Base-by-base conservation (phyloP, 2,113 vertebrate genomes). In the Centropus unirufus region DNA sequence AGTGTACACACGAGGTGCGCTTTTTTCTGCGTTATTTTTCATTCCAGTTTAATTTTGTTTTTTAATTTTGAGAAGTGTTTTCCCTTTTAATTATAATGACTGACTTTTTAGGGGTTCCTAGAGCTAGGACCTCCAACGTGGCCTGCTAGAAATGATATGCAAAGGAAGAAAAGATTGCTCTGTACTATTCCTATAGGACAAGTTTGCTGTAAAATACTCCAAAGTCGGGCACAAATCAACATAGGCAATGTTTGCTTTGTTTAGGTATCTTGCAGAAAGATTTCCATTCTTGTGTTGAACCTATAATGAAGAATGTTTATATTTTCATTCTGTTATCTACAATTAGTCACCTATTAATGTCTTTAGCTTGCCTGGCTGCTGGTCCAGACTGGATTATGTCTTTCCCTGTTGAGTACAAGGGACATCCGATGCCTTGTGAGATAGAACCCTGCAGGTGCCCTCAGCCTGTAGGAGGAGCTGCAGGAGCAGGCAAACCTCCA, bases 351-450 rank as follows among this genome's bases (percentile, higher is more conserved):
- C 29, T 14, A 1, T 20, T 32, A 6, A 20, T 55, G 12, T 27
- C 14, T 30, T 57, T 20, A 23, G 4, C 11, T 24, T 52, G 4
- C 19, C 21, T 42, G 64, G 32, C 24, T 51, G 18, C 47, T 32
- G 29, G 32, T 12, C 16, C n/a, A 61, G 7, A 2, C 18, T n/a
- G 0, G 2, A 5, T 18, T 3, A 0, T 5, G 36, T 18, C 7
- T 51, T 61, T 61, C 24, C 32, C 27, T 58, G 17, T 7, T 3
- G 1, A 69, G 15, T 0, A 16, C 22, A 30, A 66, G 11, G 26
- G 23, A 26, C 42, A 26, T 6, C 14, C 9, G 26, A 0, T 26
- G 14, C 14, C 30, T 21, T 4, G 8, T 14, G 39, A 46, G 21
- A 2, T 18, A 66, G 54, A 42, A 8, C 20, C 7, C 32, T 57